Evolutionary conservation across 2,797 vertebrate genomes (phyloP).

Genomic region (Cynodonichthys magdalenae): DNA sequence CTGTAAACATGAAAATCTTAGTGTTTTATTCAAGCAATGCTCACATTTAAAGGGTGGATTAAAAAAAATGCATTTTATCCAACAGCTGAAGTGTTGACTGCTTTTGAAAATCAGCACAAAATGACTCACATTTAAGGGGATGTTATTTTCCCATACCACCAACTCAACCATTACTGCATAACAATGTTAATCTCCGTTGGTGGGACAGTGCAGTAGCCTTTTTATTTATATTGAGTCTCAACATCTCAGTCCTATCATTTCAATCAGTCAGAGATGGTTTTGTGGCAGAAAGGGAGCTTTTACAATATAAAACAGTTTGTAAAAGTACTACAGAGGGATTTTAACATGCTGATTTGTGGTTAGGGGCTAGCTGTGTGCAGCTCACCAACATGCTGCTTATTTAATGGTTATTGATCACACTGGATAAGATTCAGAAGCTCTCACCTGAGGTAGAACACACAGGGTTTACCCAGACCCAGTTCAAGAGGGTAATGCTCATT

Average conservation of each 20-base stretch:
- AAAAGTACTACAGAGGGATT: background rate
- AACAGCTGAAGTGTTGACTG: background rate
- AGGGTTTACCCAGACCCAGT: background rate
- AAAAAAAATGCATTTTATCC: background rate
- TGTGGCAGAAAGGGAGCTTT: background rate
- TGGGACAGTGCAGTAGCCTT: background rate
- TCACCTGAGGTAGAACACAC: background rate
- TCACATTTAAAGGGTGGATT: background rate
- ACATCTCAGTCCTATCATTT: background rate
- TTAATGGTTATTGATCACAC: background rate
- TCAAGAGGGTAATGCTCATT: background rate
- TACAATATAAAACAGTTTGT: background rate
- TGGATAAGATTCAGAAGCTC: background rate
- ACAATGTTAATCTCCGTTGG: background rate
- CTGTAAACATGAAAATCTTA: background rate
- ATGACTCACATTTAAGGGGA: background rate
- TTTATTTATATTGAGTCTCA: background rate
- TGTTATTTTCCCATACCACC: background rate
- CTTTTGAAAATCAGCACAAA: background rate
- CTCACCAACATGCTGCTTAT: background rate
- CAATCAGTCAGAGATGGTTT: background rate
- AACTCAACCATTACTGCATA: too few relatives aligned
- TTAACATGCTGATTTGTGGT: background rate
- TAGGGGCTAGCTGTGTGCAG: background rate
- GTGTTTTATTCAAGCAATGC: background rate